phyloP scores from a whole-genome alignment of 2,797 vertebrate species.

The Myotis myotis region DNA sequence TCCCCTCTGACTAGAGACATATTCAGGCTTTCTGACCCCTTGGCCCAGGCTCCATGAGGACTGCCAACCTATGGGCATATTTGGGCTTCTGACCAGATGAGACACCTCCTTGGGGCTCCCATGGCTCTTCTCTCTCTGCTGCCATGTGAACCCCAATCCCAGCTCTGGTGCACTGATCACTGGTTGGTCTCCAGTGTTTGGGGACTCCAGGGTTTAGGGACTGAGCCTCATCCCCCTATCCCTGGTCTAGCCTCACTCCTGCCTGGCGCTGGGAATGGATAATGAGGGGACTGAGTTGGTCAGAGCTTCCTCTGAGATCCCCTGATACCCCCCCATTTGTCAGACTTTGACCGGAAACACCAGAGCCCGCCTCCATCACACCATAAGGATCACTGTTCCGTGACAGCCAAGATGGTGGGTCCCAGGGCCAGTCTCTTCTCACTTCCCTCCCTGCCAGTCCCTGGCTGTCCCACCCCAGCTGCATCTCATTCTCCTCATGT shows the following conservation, averaged over 20 bases:
- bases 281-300: neutral
- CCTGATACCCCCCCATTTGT: neutral
- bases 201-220: neutral
- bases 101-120: neutral
- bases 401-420: neutral
- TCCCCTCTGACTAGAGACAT: neutral
- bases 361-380: neutral
- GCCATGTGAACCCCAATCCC: neutral
- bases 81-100: neutral
- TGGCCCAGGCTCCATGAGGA: neutral
- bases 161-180: neutral
- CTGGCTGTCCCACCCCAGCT: neutral
- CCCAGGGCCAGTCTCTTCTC: neutral
- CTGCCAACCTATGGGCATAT: neutral
- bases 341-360: neutral
- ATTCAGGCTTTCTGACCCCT: neutral
- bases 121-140: accelerated
- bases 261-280: neutral
- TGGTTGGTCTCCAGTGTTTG: too few species aligned
- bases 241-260: neutral
- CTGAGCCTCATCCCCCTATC: accelerated
- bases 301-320: neutral
- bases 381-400: neutral
- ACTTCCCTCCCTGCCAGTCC: neutral
- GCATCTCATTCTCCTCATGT: neutral